Conservation (phyloP, 2,113 vertebrate genomes). For the Gavia stellata region DNA sequence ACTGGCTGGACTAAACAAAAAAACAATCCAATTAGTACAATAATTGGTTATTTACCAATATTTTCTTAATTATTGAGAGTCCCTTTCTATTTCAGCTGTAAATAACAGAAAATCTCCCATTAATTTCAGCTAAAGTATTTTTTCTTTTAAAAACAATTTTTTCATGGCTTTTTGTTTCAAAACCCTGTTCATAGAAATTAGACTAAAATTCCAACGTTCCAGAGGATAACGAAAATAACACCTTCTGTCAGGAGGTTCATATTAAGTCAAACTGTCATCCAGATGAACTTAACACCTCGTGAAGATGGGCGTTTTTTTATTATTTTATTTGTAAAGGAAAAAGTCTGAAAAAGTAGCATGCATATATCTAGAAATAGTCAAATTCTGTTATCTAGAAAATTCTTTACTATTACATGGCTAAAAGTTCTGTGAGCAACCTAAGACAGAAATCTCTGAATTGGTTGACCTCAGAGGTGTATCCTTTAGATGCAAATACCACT, state of each 20-base stretch:
- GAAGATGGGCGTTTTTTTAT: not conserved
- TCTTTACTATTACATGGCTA: not conserved
- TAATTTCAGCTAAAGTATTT: not conserved
- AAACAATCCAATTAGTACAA: not conserved
- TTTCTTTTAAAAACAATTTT: not conserved
- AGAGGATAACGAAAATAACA: not conserved
- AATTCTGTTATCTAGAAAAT: not conserved
- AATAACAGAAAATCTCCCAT: not conserved
- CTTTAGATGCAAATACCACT: not conserved
- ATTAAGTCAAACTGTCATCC: not conserved
- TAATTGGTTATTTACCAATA: not conserved
- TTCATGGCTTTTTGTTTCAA: not conserved
- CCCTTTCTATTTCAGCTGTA: not conserved
- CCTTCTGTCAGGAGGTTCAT: not conserved
- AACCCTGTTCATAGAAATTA: not conserved
- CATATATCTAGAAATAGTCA: not conserved
- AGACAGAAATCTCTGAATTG: not conserved
- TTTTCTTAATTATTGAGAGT: not conserved
- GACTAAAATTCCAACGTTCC: not conserved
- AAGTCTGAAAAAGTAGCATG: not conserved
- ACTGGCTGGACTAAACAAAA: not conserved
- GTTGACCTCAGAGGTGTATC: not conserved
- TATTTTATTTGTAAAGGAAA: not conserved
- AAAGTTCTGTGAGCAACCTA: not conserved
- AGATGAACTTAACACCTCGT: not conserved